These are phyloP conservation scores for Drosophila anomalata DNA, from an alignment of 2,888 invertebrate species.

Conservation along the genomic window DNA sequence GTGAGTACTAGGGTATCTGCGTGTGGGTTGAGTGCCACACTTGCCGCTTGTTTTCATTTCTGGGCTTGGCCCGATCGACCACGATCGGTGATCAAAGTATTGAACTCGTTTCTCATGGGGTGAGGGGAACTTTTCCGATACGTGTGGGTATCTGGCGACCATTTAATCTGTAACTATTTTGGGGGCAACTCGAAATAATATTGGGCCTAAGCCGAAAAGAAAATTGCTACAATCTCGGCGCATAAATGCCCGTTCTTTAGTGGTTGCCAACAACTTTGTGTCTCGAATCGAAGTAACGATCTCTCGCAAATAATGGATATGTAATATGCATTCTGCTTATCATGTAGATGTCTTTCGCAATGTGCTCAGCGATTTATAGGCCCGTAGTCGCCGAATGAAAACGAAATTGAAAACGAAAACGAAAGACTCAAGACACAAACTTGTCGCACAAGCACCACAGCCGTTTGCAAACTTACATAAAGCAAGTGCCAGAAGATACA, in stretches of 20 bases:
- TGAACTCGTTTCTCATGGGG: slow-evolving; percentile 30
- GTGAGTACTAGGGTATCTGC: slow-evolving; percentile 10
- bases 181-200: neutral
- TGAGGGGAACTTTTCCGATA: slow-evolving; percentile 14
- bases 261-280: neutral
- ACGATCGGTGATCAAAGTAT: slow-evolving; percentile 6
- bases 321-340: slow-evolving; percentile 58
- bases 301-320: neutral
- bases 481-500: slow-evolving; percentile 42
- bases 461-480: slow-evolving; percentile 60
- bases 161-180: slow-evolving; percentile 2
- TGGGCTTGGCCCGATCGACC: slow-evolving; percentile 28
- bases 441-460: slow-evolving; percentile 43
- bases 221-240: neutral
- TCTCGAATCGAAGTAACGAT: neutral
- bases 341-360: slow-evolving; percentile 59
- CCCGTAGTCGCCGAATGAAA: slow-evolving; percentile 26
- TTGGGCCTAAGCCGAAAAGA: neutral
- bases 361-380: slow-evolving; percentile 31
- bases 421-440: slow-evolving; percentile 69
- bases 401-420: slow-evolving; percentile 41
- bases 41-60: slow-evolving; percentile 22
- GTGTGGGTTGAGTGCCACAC: slow-evolving; percentile 13
- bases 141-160: slow-evolving; percentile 13
- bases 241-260: neutral